Base-by-base conservation (phyloP, 2,888 invertebrate genomes). In the Steromphala cineraria region DNA sequence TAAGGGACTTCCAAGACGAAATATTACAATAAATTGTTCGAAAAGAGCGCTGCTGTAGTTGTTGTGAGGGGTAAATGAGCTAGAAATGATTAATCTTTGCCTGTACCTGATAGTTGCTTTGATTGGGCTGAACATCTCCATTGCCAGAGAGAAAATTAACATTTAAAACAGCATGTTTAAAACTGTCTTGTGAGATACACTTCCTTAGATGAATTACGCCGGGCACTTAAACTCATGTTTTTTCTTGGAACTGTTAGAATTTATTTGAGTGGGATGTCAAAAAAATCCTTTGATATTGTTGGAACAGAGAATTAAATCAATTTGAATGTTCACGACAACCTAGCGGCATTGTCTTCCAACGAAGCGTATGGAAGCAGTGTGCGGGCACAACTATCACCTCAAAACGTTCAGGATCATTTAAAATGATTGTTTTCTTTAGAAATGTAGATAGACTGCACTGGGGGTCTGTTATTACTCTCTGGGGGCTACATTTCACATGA, bases 281-380 rank as follows among this genome's bases (percentile, higher is more conserved):
- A 28, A 46, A 62, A 62, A 15, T 13, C 62, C 62, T 62, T 62
- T 62, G 62, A 62, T 62, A 62, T 62, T 62, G 62, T 62, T 24
- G 62, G 13, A 62, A 62, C 28, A 62, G 62, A 62, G 62, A 62
- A 62, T 62, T 62, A 62, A 62, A 62, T 62, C 62, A 62, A 62
- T 62, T 62, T 15, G 28, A 62, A 62, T 62, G 62, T 24, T 62
- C 28, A 4, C 15, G 4, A 17, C 28, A 28, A 28, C 28, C 56
- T 24, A 8, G 24, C 28, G 24, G 24, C 62, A 62, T 62, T 62
- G 62, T 62, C 8, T 10, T 24, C 15, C 13, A 13, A n/a, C 13
- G 28, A 62, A 15, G 8, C 62, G 21, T 62, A 62, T 24, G 62
- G 17, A 28, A 24, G 62, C 62, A 28, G 62, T 17, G 28, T 28